Conservation (phyloP, 2,888 invertebrate species). For the Charanyca ferruginea region DNA sequence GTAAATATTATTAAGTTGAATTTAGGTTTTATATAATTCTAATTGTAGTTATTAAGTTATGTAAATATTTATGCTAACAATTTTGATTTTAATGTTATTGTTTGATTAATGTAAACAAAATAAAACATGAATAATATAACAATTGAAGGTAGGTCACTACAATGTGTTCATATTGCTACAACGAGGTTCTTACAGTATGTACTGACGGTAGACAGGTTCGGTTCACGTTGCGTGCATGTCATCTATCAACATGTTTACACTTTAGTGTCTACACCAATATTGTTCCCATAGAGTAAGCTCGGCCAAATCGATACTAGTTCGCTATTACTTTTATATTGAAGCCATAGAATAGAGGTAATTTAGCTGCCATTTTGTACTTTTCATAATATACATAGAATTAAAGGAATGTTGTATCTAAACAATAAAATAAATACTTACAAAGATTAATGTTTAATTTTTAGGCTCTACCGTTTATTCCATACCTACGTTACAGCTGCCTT, state of each 20-base stretch:
- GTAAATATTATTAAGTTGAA: too few species aligned
- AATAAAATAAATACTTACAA: slow-evolving; percentile 73
- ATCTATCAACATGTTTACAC: slow-evolving; percentile 71
- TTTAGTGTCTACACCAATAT: slow-evolving; percentile 81
- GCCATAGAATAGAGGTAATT: slow-evolving; percentile 72
- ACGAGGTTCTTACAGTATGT: slow-evolving; percentile 59
- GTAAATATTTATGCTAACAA: too few species aligned
- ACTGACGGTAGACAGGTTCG: slow-evolving; percentile 70
- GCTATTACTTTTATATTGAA: slow-evolving; percentile 70
- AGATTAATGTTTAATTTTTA: slow-evolving; percentile 66
- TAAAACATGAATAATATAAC: too few species aligned
- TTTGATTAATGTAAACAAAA: too few species aligned
- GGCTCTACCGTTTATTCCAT: slow-evolving; percentile 74
- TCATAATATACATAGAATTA: slow-evolving; percentile 65
- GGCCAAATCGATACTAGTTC: slow-evolving; percentile 77
- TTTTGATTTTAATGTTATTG: too few species aligned
- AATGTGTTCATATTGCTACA: slow-evolving; percentile 61
- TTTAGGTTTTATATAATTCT: too few species aligned
- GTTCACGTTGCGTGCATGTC: slow-evolving; percentile 77
- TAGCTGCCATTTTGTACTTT: slow-evolving; percentile 88
- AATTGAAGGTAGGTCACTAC: too few species aligned
- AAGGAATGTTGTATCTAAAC: slow-evolving; percentile 75
- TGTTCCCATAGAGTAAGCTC: slow-evolving; percentile 90
- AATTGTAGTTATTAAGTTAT: too few species aligned
- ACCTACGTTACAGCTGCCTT: slow-evolving; percentile 85